Conservation (phyloP, 2,888 invertebrate species). For the Epistrophella euchroma region DNA sequence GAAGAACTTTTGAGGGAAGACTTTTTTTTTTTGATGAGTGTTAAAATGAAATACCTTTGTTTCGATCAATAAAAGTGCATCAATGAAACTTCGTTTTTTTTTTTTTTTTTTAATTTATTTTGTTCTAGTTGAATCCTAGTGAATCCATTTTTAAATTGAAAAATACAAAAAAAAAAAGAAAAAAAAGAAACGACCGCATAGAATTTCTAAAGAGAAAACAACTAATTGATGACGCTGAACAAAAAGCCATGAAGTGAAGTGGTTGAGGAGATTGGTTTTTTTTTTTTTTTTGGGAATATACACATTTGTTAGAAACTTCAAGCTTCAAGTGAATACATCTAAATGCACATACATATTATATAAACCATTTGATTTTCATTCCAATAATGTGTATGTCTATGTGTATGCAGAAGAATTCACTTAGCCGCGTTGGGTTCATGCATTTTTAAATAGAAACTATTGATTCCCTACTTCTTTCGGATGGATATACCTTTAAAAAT, state of each 20-base stretch:
- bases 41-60: conserved; percentile 21
- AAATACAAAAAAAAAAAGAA: neutral
- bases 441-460: conserved; percentile 53
- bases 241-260: conserved; percentile 8
- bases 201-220: conserved; percentile 11
- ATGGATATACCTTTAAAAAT: neutral
- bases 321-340: neutral
- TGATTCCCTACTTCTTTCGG: conserved; percentile 6
- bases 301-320: conserved; percentile 17
- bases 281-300: conserved; percentile 1
- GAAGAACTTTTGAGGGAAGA: conserved; percentile 5
- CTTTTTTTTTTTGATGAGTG: conserved; percentile 1
- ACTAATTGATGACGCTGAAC: conserved; percentile 16
- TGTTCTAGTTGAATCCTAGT: neutral
- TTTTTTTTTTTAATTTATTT: too few relatives aligned
- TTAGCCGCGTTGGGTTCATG: conserved; percentile 44
- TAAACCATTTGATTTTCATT: neutral
- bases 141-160: conserved; percentile 27
- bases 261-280: neutral
- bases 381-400: neutral
- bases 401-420: conserved; percentile 9
- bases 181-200: neutral
- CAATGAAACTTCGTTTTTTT: neutral
- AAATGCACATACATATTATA: neutral
- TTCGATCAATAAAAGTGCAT: conserved; percentile 29